Evolutionary conservation across 2,888 invertebrate species (phyloP).

Genomic region (Macroteleia sp.): DNA sequence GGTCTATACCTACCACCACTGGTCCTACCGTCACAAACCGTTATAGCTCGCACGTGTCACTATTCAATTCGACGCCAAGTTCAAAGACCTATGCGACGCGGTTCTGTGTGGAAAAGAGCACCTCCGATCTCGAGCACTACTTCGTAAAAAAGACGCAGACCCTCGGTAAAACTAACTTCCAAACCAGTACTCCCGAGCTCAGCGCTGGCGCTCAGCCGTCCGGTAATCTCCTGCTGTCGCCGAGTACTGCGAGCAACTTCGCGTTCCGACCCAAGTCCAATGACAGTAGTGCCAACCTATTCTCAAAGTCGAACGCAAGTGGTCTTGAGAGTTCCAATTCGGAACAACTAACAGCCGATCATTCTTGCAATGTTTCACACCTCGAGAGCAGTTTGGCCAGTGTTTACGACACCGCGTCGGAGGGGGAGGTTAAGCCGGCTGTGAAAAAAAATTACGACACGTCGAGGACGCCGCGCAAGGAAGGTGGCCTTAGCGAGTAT

Average conservation of each 20-base stretch:
- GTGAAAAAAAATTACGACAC: not conserved
- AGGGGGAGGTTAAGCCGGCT: slow-evolving; percentile 32
- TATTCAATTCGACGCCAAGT: slow-evolving; percentile 72
- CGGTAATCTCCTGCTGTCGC: slow-evolving; percentile 64
- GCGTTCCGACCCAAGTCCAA: slow-evolving; percentile 72
- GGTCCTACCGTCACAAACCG: slow-evolving; percentile 63
- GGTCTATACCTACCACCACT: slow-evolving; percentile 35
- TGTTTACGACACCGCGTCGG: slow-evolving; percentile 70
- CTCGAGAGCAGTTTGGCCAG: slow-evolving; percentile 72
- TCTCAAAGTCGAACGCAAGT: slow-evolving; percentile 70
- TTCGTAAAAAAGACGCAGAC: slow-evolving; percentile 67
- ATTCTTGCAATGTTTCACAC: slow-evolving; percentile 63
- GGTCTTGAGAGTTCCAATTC: slow-evolving; percentile 62
- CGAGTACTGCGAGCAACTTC: slow-evolving; percentile 77
- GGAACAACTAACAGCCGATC: slow-evolving; percentile 12
- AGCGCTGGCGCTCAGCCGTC: slow-evolving; percentile 52
- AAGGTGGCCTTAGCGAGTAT: slow-evolving; percentile 75
- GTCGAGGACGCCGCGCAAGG: slow-evolving; percentile 10
- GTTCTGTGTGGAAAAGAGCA: slow-evolving; percentile 68
- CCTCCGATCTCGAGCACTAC: slow-evolving; percentile 71
- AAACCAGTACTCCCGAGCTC: slow-evolving; percentile 75
- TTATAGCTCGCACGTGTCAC: slow-evolving; percentile 72
- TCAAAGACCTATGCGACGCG: slow-evolving; percentile 68
- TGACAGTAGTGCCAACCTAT: slow-evolving; percentile 74
- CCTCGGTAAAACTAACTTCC: slow-evolving; percentile 66